Conservation (phyloP, 2,113 vertebrate species). For the Calcarius ornatus region DNA sequence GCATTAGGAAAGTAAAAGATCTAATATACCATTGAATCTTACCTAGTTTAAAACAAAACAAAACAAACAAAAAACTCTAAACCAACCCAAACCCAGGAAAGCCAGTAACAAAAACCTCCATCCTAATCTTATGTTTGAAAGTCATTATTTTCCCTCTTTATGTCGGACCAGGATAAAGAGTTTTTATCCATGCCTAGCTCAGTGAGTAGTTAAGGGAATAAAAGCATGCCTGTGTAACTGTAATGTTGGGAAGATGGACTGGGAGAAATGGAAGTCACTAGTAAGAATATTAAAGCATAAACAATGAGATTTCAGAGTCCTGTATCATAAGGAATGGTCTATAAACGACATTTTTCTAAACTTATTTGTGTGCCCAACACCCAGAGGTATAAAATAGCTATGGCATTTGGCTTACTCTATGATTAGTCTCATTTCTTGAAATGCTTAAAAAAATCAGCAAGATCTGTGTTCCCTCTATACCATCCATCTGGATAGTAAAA, state of each 20-base stretch:
- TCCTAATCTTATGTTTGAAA: not conserved
- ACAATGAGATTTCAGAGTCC: not conserved
- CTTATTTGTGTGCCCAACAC: not conserved
- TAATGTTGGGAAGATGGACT: not conserved
- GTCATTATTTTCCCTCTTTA: not conserved
- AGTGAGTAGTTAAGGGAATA: not conserved
- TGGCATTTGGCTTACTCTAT: not conserved
- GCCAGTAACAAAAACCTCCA: rapidly evolving
- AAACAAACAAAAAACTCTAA: not conserved
- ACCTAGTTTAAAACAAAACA: not conserved
- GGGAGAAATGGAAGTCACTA: not conserved
- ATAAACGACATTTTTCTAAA: not conserved
- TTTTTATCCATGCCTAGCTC: not conserved
- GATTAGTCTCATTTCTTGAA: not conserved
- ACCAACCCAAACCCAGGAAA: not conserved
- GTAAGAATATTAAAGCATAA: not conserved
- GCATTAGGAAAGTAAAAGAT: not conserved
- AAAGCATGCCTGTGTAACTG: not conserved
- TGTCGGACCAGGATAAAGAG: not conserved
- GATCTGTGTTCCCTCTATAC: not conserved
- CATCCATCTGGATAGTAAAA: not conserved
- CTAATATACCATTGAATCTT: not conserved
- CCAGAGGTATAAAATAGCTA: not conserved
- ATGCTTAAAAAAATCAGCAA: not conserved
- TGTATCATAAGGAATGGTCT: not conserved